Evolutionary conservation across 2,113 vertebrate genomes (phyloP).

Genomic region (Lepidothrix coronata): DNA sequence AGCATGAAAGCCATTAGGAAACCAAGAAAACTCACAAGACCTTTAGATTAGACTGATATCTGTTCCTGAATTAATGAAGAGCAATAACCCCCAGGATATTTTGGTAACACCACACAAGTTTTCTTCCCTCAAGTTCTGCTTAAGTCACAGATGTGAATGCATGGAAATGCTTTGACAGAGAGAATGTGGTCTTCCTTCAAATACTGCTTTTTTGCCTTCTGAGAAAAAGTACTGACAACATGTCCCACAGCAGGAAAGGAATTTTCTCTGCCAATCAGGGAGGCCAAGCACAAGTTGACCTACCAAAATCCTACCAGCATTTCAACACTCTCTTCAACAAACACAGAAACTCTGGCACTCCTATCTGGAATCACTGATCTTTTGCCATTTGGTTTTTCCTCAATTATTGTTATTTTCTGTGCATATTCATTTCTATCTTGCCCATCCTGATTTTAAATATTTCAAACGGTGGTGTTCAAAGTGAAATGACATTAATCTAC

Average conservation of each 20-base stretch:
- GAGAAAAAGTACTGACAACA: background rate
- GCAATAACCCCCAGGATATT: background rate
- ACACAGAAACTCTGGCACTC: background rate
- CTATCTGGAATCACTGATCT: background rate
- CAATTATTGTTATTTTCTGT: background rate
- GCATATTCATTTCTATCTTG: background rate
- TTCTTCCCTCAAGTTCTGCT: background rate
- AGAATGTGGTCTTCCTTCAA: background rate
- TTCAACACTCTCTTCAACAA: background rate
- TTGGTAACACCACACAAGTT: background rate
- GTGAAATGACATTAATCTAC: background rate
- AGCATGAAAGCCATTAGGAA: background rate
- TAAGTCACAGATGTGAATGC: background rate
- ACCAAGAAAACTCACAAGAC: background rate
- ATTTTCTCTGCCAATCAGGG: background rate
- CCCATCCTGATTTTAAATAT: background rate
- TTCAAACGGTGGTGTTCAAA: background rate
- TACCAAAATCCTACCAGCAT: background rate
- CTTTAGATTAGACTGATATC: background rate
- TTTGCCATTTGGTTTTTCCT: rapidly evolving
- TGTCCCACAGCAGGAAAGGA: background rate
- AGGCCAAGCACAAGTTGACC: background rate
- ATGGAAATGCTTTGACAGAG: background rate
- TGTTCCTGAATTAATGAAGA: background rate
- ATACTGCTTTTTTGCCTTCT: background rate